Evolutionary conservation across 1,140 invertebrate species (phyloP).

Genomic region (Drosophila equinoxialis): DNA sequence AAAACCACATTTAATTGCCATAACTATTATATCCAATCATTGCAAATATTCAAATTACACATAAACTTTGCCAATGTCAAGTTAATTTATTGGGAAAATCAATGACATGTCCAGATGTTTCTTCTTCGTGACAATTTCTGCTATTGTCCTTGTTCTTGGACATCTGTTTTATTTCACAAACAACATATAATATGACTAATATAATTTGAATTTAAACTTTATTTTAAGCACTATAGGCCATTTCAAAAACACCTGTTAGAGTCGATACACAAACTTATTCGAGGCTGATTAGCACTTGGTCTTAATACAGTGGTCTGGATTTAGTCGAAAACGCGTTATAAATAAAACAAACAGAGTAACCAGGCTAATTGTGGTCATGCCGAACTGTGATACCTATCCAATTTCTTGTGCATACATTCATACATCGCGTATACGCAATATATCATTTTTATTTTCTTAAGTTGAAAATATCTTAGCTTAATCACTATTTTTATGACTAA

Average conservation of each 20-base stretch:
- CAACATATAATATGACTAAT: not conserved
- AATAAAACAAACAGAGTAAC: no score
- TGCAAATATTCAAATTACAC: not conserved
- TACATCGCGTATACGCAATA: no score
- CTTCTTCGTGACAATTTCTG: not conserved
- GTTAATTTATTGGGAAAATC: conserved; percentile 17
- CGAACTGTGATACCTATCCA: no score
- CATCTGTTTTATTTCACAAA: not conserved
- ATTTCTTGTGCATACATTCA: no score
- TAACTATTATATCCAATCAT: not conserved
- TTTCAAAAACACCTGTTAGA: not conserved
- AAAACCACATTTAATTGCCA: not conserved
- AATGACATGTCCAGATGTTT: conserved; percentile 14
- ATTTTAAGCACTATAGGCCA: not conserved
- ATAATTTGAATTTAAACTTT: not conserved
- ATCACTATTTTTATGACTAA: no score
- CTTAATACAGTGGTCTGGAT: no score
- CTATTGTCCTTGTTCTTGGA: not conserved
- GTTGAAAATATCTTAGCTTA: no score
- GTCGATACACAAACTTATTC: not conserved
- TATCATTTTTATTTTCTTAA: no score
- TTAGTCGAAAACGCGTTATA: no score
- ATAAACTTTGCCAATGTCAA: not conserved
- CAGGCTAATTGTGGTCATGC: no score
- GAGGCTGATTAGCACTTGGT: not conserved